Evolutionary conservation across 2,888 invertebrate species (phyloP).

Genomic region (Calliopum simillimum): DNA sequence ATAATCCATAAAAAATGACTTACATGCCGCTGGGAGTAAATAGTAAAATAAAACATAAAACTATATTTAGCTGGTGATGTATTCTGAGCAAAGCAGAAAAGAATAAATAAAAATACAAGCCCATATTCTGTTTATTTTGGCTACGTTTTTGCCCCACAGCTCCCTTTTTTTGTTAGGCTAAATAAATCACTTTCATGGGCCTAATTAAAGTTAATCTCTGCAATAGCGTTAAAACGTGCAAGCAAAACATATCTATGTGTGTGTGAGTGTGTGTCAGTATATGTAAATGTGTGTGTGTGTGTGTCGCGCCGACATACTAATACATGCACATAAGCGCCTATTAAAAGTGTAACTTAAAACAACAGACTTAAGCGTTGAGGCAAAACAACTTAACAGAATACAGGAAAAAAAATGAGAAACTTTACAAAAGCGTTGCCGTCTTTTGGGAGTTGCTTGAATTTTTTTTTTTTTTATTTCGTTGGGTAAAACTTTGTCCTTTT

Average conservation of each 20-base stretch:
- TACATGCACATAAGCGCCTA: neutral
- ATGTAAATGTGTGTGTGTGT: constrained; percentile 11
- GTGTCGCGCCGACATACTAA: constrained; percentile 18
- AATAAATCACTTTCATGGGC: constrained; percentile 64
- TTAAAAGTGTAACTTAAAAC: constrained; percentile 14
- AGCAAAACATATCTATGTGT: neutral
- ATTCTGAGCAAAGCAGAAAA: too few species aligned
- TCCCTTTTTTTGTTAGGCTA: constrained; percentile 18
- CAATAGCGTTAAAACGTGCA: constrained; percentile 32
- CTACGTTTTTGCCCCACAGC: too few species aligned
- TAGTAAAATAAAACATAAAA: too few species aligned
- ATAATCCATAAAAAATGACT: too few species aligned
- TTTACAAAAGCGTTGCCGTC: constrained; percentile 33
- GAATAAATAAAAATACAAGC: too few species aligned
- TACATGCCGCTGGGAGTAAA: too few species aligned
- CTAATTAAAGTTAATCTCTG: constrained; percentile 65
- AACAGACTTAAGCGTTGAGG: neutral
- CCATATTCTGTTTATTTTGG: too few species aligned
- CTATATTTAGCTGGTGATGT: too few species aligned
- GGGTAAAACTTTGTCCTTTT: constrained; percentile 38
- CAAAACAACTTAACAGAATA: neutral
- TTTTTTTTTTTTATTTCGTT: constrained; percentile 6
- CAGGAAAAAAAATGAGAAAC: neutral
- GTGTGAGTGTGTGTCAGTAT: neutral
- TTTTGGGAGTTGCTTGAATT: constrained; percentile 21